A percentile compares a stretch with the other conserved stretches of the same genome.
phyloP scores from a whole-genome alignment of 2,888 invertebrate genomes.

The Antheraea yamamai region DNA sequence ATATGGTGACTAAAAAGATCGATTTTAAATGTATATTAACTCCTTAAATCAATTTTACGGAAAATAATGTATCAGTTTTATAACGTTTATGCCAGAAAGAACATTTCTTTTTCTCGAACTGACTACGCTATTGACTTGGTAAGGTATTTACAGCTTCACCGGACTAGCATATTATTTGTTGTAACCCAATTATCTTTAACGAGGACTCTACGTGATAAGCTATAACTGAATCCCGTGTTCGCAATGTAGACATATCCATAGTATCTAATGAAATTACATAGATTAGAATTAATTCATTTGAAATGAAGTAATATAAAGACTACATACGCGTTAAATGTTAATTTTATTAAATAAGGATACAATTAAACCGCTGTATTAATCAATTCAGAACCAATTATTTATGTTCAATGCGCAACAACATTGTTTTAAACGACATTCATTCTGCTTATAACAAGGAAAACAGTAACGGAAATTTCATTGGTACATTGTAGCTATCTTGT shows the following conservation, averaged over 20 bases:
- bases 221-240: background rate
- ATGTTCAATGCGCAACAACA: background rate
- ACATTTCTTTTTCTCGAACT: too few species aligned
- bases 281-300: background rate
- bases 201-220: background rate
- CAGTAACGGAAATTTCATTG: constrained; percentile 35
- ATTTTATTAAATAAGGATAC: background rate
- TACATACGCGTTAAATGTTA: constrained; percentile 13
- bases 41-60: background rate
- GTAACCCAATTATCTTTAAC: background rate
- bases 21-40: background rate
- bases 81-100: background rate
- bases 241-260: too few species aligned
- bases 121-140: too few species aligned
- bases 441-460: constrained; percentile 16
- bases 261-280: background rate
- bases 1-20: background rate
- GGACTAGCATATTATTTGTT: background rate
- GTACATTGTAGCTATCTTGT: constrained; percentile 29
- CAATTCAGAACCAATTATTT: constrained; percentile 11
- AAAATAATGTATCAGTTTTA: background rate
- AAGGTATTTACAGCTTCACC: too few species aligned
- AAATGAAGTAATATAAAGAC: constrained; percentile 13
- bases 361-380: constrained; percentile 22
- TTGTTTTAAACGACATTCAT: constrained; percentile 14